phyloP scores from a whole-genome alignment of 1,140 invertebrate genomes.

The Neuroterus valhalla region DNA sequence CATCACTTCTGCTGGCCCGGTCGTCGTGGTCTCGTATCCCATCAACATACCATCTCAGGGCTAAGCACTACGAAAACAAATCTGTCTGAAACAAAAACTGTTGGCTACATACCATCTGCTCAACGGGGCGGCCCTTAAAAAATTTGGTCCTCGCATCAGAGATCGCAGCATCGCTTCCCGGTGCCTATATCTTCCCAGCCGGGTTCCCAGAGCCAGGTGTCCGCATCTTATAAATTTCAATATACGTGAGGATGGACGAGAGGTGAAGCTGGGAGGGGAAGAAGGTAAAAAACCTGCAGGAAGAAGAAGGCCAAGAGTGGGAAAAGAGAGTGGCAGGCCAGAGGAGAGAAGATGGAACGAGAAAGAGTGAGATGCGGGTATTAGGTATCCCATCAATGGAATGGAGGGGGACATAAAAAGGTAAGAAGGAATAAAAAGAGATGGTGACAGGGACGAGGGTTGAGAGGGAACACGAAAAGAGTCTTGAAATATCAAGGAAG shows the following conservation, averaged over 20 bases:
- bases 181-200: slow-evolving; percentile 55
- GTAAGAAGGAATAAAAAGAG: slow-evolving; percentile 38
- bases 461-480: slow-evolving; percentile 52
- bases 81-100: slow-evolving; percentile 66
- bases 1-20: slow-evolving; percentile 45
- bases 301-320: slow-evolving; percentile 46
- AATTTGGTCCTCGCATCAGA: slow-evolving; percentile 37
- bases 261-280: slow-evolving; percentile 45
- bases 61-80: slow-evolving; percentile 63
- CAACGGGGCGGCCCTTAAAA: slow-evolving; percentile 38
- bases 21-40: slow-evolving; percentile 44
- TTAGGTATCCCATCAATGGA: neutral
- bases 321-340: slow-evolving; percentile 40
- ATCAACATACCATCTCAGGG: slow-evolving; percentile 47
- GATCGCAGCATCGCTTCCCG: slow-evolving; percentile 43
- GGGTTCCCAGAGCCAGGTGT: slow-evolving; percentile 61
- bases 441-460: slow-evolving; percentile 32
- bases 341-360: slow-evolving; percentile 47
- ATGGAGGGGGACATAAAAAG: slow-evolving; percentile 1
- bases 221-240: slow-evolving; percentile 65
- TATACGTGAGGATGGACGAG: slow-evolving; percentile 53
- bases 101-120: slow-evolving; percentile 65
- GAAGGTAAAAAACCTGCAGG: slow-evolving; percentile 53
- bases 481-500: slow-evolving; percentile 51
- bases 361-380: slow-evolving; percentile 40